A percentile compares a stretch with the other conserved stretches of the same genome.
phyloP scores from a whole-genome alignment of 1,140 invertebrate genomes.

The Parapsyche elsis region DNA sequence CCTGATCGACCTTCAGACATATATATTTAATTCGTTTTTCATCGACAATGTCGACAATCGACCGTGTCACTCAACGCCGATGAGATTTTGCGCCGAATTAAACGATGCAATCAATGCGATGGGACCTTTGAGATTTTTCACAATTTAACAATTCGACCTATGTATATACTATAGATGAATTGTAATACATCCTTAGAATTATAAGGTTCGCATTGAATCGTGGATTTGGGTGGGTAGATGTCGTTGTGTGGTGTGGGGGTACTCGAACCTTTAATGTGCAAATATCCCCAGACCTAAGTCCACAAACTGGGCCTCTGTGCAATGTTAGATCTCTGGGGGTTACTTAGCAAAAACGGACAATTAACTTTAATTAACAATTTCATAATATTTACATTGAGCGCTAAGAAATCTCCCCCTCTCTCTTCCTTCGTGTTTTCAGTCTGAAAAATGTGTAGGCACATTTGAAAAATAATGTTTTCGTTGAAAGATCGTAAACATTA shows the following conservation, averaged over 20 bases:
- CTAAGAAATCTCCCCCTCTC: constrained; percentile 6
- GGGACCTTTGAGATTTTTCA: too few species aligned
- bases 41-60: too few species aligned
- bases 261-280: constrained; percentile 44
- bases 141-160: too few species aligned
- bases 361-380: constrained; percentile 48
- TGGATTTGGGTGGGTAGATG: not conserved
- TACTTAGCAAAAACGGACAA: constrained; percentile 46
- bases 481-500: not conserved
- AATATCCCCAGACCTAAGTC: constrained; percentile 43
- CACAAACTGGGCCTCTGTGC: constrained; percentile 34
- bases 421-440: not conserved
- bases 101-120: too few species aligned
- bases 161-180: too few species aligned
- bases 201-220: not conserved
- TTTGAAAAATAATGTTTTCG: not conserved
- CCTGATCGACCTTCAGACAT: constrained; percentile 6
- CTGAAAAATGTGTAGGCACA: not conserved
- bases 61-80: too few species aligned
- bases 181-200: not conserved
- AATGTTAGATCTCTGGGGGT: constrained; percentile 41
- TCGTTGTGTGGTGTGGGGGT: not conserved
- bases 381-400: constrained; percentile 34
- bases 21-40: not conserved
- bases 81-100: too few species aligned